Evolutionary conservation across 2,113 vertebrate genomes (phyloP).

Genomic region (Scophthalmus maximus): DNA sequence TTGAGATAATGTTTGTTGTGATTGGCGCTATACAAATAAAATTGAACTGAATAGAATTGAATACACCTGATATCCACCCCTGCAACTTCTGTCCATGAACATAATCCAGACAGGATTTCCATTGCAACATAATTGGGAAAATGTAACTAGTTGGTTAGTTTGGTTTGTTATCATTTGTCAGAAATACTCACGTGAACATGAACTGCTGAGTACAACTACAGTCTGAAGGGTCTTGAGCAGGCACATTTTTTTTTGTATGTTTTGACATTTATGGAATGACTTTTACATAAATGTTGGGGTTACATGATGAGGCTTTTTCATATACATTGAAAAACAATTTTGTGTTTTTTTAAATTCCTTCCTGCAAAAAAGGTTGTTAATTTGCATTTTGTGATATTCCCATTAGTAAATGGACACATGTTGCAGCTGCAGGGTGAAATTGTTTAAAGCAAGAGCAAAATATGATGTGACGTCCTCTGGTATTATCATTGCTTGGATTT

Average conservation of each 20-base stretch:
- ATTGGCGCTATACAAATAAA: too few species aligned
- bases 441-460: constrained; percentile 1
- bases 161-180: neutral
- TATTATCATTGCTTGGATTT: constrained; percentile 13
- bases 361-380: neutral
- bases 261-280: neutral
- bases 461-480: neutral
- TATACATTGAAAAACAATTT: neutral
- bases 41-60: too few species aligned
- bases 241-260: neutral
- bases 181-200: neutral
- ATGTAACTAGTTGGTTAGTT: too few species aligned
- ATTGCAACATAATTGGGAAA: too few species aligned
- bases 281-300: neutral
- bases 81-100: too few species aligned
- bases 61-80: too few species aligned
- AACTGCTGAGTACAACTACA: neutral
- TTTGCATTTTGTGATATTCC: neutral
- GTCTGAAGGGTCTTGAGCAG: neutral
- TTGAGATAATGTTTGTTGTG: too few species aligned
- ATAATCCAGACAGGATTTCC: too few species aligned
- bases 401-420: neutral
- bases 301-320: neutral
- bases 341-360: too few species aligned
- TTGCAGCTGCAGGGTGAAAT: constrained; percentile 10